phyloP scores from a whole-genome alignment of 2,888 invertebrate species.

The Drosophila nigricruria region DNA sequence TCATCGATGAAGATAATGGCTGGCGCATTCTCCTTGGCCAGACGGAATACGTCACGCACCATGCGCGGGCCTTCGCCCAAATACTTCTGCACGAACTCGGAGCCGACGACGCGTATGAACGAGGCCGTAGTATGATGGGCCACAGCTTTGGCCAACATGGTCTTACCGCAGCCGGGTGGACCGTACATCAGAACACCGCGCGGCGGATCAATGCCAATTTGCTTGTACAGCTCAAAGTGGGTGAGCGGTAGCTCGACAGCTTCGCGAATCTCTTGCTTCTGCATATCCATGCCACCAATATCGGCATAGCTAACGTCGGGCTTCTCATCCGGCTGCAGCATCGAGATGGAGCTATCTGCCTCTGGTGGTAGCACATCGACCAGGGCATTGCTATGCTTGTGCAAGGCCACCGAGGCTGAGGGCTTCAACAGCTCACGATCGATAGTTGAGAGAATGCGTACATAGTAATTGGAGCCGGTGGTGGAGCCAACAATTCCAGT shows the following conservation, averaged over 20 bases:
- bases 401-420: slow-evolving; percentile 98
- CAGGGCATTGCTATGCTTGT: slow-evolving; percentile 99
- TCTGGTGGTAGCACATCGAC: slow-evolving; percentile 99
- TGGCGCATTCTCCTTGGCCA: slow-evolving; percentile 99
- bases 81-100: slow-evolving; percentile 99
- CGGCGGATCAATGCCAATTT: slow-evolving; percentile 99
- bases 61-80: slow-evolving; percentile 99
- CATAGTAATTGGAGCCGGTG: slow-evolving; percentile 99
- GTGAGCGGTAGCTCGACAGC: slow-evolving; percentile 99
- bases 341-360: slow-evolving; percentile 99
- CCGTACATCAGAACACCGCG: slow-evolving; percentile 99
- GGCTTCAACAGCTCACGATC: slow-evolving; percentile 98
- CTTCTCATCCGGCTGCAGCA: slow-evolving; percentile 98
- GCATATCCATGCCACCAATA: slow-evolving; percentile 99
- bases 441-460: slow-evolving; percentile 98
- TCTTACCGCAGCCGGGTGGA: slow-evolving; percentile 99
- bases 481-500: slow-evolving; percentile 99
- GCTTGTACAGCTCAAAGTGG: slow-evolving; percentile 99
- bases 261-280: slow-evolving; percentile 99
- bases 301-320: slow-evolving; percentile 99
- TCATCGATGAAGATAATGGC: slow-evolving; percentile 99
- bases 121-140: slow-evolving; percentile 99
- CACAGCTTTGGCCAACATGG: slow-evolving; percentile 99
- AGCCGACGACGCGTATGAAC: slow-evolving; percentile 99
- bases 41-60: slow-evolving; percentile 99